phyloP scores from a whole-genome alignment of 2,888 invertebrate species.

The Lithophane socia region DNA sequence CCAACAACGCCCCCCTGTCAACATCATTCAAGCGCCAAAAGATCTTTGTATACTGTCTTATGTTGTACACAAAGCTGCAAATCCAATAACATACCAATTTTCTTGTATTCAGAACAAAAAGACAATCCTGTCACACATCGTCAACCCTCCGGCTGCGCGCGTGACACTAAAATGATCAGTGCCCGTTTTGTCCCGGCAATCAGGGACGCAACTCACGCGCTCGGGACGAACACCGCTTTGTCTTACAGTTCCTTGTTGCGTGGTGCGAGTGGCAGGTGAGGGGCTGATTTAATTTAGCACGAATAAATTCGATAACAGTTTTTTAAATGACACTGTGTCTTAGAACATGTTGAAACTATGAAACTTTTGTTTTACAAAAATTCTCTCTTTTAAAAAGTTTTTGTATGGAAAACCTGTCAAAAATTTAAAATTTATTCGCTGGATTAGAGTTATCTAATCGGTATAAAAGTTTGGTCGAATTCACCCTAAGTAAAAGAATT shows the following conservation, averaged over 20 bases:
- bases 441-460: too few species aligned
- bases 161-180: slow-evolving; percentile 47
- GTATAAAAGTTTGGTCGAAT: too few species aligned
- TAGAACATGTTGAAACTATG: neutral
- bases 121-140: slow-evolving; percentile 6
- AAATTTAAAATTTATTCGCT: too few species aligned
- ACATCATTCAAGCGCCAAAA: neutral
- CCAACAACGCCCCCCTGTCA: too few species aligned
- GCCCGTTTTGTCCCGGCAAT: slow-evolving; percentile 41
- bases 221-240: slow-evolving; percentile 49
- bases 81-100: neutral
- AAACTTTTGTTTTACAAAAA: too few species aligned
- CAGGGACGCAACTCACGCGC: slow-evolving; percentile 59
- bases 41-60: neutral
- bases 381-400: too few species aligned
- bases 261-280: slow-evolving; percentile 1
- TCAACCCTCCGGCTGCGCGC: slow-evolving; percentile 19
- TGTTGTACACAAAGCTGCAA: neutral
- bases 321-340: neutral
- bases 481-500: neutral
- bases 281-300: neutral
- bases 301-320: neutral
- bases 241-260: slow-evolving; percentile 43
- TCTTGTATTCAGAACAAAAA: slow-evolving; percentile 4
- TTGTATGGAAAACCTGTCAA: too few species aligned